Evolutionary conservation across 1,140 invertebrate species (phyloP).

Genomic region (Zaprionus inermis): DNA sequence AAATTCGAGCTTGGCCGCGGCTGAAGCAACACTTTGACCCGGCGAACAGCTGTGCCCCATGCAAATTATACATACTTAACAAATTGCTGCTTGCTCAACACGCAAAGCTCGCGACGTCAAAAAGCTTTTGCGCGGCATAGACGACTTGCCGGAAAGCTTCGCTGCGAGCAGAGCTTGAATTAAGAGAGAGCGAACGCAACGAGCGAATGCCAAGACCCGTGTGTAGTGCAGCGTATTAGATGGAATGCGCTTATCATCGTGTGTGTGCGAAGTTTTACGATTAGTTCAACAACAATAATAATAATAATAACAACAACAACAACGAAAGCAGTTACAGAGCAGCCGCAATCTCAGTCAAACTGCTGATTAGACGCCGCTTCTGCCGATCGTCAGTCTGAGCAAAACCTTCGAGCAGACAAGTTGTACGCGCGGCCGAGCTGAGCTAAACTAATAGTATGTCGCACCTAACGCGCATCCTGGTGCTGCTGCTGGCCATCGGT

Average conservation of each 20-base stretch:
- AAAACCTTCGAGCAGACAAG: conserved; percentile 35
- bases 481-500: conserved; percentile 65
- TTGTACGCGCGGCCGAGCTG: background rate
- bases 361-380: conserved; percentile 5
- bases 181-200: background rate
- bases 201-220: background rate
- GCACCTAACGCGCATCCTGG: conserved; percentile 50
- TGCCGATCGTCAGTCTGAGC: conserved; percentile 34
- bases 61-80: conserved; percentile 23
- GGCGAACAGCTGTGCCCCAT: conserved; percentile 30
- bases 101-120: background rate
- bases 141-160: background rate
- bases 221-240: conserved; percentile 13
- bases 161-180: background rate
- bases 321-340: conserved; percentile 2
- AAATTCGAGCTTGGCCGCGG: background rate
- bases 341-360: conserved; percentile 21
- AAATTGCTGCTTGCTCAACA: conserved; percentile 21
- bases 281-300: conserved; percentile 10
- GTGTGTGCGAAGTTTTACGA: conserved; percentile 35
- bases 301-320: conserved; percentile 1
- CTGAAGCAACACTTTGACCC: conserved; percentile 31
- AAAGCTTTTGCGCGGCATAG: conserved; percentile 25
- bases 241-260: conserved; percentile 40
- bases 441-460: conserved; percentile 33